Base-by-base conservation (phyloP, 2,113 vertebrate species). In the Pandion haliaetus region DNA sequence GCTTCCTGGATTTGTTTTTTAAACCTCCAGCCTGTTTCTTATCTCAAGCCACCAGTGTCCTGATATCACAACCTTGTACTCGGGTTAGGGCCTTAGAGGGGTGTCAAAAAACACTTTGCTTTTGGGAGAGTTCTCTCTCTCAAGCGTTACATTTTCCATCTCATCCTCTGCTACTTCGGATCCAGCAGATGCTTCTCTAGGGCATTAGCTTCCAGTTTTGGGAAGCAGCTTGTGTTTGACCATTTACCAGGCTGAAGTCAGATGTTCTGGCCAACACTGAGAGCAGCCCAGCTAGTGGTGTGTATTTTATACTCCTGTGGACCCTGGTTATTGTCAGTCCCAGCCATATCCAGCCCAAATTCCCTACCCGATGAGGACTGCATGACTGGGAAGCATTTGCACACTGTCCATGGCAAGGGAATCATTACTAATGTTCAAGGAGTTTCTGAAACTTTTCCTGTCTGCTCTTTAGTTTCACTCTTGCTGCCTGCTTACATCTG, bases 251-350 rank as follows among this genome's bases (percentile, higher is more conserved):
- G 49, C 24, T 87, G 69, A 54, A 59, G 36, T 88, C 44, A 47
- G 36, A 44, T 62, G 25, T 50, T 72, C 50, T 70, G 70, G 28
- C 44, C 50, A 76, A 7, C 26, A 14, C 10, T 47, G 70, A 69
- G 13, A 40, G 45, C 52, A 82, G n/a, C 50, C 19, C 28, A 59
- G 69, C 19, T 61, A 25, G 21, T 36, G 23, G 10, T 62, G 34
- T 61, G n/a, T 16, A 20, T 92, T 86, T 65, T 65, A 40, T 25
- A 85, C 12, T 17, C 8, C 36, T 0, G 0, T n/a, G 40, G 42
- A 61, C 8, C 12, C 19, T 57, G 40, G 32, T 63, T 84, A 15
- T 86, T 94, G n/a, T 47, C 61, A 84, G 29, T 59, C 25, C 16
- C 55, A 84, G 59, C 28, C 19, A 9, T 31, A 79, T 63, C 45